Evolutionary conservation across 2,888 invertebrate species (phyloP).

Genomic region (Epiblema foenella): DNA sequence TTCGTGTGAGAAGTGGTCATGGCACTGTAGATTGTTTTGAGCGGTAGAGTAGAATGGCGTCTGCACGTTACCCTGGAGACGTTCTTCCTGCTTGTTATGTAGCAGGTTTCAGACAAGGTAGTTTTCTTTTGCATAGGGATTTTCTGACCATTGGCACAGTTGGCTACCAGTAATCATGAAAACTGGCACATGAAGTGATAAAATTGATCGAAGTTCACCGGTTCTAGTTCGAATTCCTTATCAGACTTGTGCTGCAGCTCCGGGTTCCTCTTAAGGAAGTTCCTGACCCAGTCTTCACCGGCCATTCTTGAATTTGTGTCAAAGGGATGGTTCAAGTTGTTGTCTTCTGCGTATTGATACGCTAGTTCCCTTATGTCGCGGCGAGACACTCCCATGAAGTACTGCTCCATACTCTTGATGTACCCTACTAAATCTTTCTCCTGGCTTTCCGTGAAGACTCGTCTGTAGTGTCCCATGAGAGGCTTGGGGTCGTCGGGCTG

Average conservation of each 20-base stretch:
- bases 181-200: constrained; percentile 81
- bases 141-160: constrained; percentile 50
- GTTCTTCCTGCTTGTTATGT: background rate
- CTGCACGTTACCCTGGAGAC: background rate
- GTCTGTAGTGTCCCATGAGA: constrained; percentile 78
- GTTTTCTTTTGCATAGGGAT: constrained; percentile 18
- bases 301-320: constrained; percentile 80
- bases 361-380: constrained; percentile 80
- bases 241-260: constrained; percentile 73
- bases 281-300: constrained; percentile 81
- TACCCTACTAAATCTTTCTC: constrained; percentile 80
- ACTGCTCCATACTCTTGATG: constrained; percentile 81
- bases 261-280: constrained; percentile 79
- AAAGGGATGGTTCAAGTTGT: constrained; percentile 76
- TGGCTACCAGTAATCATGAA: constrained; percentile 70
- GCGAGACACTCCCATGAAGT: constrained; percentile 79
- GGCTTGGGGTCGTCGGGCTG: constrained; percentile 77
- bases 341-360: constrained; percentile 80
- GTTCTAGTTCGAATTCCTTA: constrained; percentile 72
- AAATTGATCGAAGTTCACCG: constrained; percentile 81
- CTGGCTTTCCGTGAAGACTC: constrained; percentile 80
- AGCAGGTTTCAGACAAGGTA: constrained; percentile 1
- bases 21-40: constrained; percentile 29
- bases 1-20: constrained; percentile 25
- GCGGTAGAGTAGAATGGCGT: constrained; percentile 10